These are phyloP conservation scores for Bombus confusus DNA, from an alignment of 1,140 invertebrate species.

Conservation along the genomic window DNA sequence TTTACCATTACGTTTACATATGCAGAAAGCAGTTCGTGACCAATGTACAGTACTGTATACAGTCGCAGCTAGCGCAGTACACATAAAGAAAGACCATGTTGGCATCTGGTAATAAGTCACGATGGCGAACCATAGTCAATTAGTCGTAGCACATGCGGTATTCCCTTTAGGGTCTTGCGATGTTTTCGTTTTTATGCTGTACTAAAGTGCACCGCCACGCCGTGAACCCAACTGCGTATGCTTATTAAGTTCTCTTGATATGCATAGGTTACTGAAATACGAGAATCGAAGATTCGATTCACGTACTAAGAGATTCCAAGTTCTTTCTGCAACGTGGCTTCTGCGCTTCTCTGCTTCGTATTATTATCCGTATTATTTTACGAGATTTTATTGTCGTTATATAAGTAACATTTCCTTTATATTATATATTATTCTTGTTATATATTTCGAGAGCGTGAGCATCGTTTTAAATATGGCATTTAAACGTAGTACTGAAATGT, in stretches of 20 bases:
- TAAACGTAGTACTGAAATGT: no score
- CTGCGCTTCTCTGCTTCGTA: background rate
- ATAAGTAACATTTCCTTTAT: no score
- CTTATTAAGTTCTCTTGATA: slow-evolving; percentile 1
- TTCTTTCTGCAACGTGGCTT: background rate
- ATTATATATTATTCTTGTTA: no score
- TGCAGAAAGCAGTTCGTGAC: slow-evolving; percentile 33
- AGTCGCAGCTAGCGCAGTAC: background rate
- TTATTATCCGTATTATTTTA: background rate
- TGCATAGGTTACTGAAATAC: background rate
- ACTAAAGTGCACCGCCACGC: background rate
- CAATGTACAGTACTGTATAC: background rate
- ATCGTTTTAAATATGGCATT: no score
- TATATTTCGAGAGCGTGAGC: no score
- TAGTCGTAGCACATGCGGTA: slow-evolving; percentile 53
- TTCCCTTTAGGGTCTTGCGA: background rate
- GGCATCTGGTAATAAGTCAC: slow-evolving; percentile 62
- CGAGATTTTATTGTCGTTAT: no score
- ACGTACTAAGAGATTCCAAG: background rate
- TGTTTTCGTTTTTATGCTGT: background rate
- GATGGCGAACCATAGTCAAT: slow-evolving; percentile 62
- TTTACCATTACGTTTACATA: slow-evolving; percentile 30
- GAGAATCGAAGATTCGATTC: background rate
- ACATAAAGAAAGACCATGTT: background rate
- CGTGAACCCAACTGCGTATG: background rate